Evolutionary conservation across 2,113 vertebrate genomes (phyloP).

Genomic region (Climacteris rufus): DNA sequence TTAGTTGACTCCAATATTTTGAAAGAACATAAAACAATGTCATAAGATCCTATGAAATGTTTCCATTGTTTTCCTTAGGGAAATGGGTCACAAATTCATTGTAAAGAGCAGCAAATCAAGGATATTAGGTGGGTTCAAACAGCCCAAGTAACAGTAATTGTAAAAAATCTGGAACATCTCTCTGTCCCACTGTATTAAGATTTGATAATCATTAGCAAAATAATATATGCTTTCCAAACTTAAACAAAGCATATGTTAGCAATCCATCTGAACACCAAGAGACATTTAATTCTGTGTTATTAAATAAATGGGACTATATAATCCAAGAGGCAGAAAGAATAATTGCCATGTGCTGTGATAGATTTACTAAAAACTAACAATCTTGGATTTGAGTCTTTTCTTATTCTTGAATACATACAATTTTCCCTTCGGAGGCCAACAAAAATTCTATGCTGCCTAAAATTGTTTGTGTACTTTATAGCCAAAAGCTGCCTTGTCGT

Average conservation of each 20-base stretch:
- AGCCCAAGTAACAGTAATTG: neutral
- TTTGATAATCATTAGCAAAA: neutral
- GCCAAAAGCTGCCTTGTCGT: neutral
- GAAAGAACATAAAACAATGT: neutral
- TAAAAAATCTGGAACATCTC: neutral
- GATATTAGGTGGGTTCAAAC: neutral
- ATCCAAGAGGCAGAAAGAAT: neutral
- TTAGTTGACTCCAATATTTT: neutral
- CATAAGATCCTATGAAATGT: neutral
- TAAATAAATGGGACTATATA: neutral
- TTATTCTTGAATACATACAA: neutral
- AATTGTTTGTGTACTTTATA: neutral
- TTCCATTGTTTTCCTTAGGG: slow-evolving; percentile 12
- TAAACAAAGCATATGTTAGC: neutral
- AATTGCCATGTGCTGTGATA: neutral
- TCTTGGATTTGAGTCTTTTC: neutral
- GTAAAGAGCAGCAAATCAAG: neutral
- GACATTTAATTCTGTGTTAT: neutral
- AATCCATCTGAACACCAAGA: neutral
- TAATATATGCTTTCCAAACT: neutral
- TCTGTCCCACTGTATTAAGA: neutral
- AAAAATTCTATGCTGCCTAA: neutral
- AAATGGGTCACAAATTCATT: slow-evolving; percentile 14
- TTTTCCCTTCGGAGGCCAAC: neutral
- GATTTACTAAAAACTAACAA: neutral